These are phyloP conservation scores for Athene cunicularia DNA, from an alignment of 2,113 vertebrate genomes.

Conservation along the genomic window DNA sequence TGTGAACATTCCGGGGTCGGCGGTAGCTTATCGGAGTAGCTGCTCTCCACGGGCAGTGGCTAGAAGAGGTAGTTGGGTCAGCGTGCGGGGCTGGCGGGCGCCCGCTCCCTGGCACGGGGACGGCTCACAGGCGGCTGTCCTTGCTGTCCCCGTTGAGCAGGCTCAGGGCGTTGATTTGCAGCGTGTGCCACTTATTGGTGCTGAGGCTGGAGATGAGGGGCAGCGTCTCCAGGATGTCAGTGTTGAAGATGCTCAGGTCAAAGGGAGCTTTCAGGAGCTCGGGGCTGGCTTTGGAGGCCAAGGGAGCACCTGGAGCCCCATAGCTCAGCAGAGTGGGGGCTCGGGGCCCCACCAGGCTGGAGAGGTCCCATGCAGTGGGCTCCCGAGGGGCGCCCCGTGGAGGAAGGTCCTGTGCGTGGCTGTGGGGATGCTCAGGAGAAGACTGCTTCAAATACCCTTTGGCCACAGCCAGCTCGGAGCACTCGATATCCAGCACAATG, in stretches of 20 bases:
- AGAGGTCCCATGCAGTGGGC: neutral
- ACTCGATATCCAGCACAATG: accelerated
- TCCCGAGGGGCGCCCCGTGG: accelerated
- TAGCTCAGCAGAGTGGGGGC: neutral
- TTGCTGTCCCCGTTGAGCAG: neutral
- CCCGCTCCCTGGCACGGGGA: accelerated
- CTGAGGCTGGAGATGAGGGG: constrained; percentile 35
- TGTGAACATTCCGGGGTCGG: accelerated
- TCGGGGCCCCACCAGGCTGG: neutral
- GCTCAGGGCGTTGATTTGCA: neutral
- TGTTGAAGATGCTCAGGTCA: neutral
- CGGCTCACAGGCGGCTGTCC: constrained; percentile 7
- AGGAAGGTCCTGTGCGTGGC: neutral
- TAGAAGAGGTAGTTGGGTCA: constrained; percentile 14
- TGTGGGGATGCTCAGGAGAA: accelerated
- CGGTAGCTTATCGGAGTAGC: neutral
- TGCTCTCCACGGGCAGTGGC: neutral
- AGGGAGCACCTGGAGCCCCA: neutral
- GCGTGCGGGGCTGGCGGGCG: accelerated
- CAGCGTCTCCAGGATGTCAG: neutral
- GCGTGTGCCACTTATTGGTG: neutral
- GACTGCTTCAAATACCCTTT: constrained; percentile 75
- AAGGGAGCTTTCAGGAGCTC: neutral
- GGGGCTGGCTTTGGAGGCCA: neutral
- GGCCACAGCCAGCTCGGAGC: neutral